Evolutionary conservation across 2,888 invertebrate species (phyloP).

Genomic region (Lysandra bellargus): DNA sequence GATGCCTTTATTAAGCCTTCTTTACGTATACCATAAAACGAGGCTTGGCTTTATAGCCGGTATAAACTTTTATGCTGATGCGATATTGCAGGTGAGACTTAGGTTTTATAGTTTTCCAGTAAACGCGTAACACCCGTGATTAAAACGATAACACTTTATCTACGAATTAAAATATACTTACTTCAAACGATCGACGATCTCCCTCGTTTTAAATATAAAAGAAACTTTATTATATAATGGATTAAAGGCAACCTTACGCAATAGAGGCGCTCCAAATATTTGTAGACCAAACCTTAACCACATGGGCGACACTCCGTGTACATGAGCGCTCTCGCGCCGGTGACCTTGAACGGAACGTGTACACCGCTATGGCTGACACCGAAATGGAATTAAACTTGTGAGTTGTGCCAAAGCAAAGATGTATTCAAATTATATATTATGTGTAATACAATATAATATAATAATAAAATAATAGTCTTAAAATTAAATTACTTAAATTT

Average conservation of each 20-base stretch:
- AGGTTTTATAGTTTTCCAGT: constrained; percentile 26
- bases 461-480: no score
- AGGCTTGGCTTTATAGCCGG: background rate
- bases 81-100: constrained; percentile 15
- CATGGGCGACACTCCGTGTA: no score
- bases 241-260: background rate
- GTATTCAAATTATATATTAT: no score
- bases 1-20: background rate
- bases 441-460: no score
- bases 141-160: background rate
- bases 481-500: no score
- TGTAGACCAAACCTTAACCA: background rate
- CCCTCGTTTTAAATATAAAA: background rate
- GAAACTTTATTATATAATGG: background rate
- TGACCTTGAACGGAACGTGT: no score
- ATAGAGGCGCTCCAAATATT: background rate
- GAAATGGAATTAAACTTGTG: no score
- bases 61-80: constrained; percentile 23
- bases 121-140: background rate
- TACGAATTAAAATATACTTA: background rate
- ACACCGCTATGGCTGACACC: no score
- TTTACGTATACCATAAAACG: constrained; percentile 17
- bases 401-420: no score
- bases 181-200: background rate
- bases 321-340: no score